Evolutionary conservation across 2,888 invertebrate genomes (phyloP), one percentile per base, ranked within the genome.

Genomic region (Apamea anceps): DNA sequence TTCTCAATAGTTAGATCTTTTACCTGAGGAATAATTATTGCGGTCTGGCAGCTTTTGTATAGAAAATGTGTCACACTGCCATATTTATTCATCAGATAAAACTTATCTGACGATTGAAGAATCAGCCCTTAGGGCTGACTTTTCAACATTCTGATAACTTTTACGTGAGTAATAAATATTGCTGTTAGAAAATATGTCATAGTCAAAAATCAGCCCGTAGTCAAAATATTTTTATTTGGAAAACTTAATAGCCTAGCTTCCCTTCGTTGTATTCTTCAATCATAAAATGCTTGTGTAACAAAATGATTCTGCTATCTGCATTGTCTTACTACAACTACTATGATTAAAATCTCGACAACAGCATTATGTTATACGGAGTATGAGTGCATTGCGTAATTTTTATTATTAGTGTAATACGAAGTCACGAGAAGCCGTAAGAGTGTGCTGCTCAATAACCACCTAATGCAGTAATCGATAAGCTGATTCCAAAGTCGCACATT

Each of bases 381-480:
- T 13, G 72, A 54, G 25, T 42, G 45, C 6, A 67, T 76, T 73
- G 37, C 32, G 45, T 62, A 73, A 77, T 77, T 84, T 65, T 84
- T 84, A 78, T 82, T 84, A 79, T 72, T 73, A 12, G 13, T 84
- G 81, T 83, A 85, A 78, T 70, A 79, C 74, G 66, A 79, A 87
- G 82, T 83, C 78, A 77, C 80, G 72, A 70, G 72, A 91, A 91
- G 79, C 92, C 92, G 0, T 85, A 89, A 65, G 77, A 87, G 72
- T 83, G 80, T 67, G 65, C 68, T 82, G 83, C 80, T 85, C 78
- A 85, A 80, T 81, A 79, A 84, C 79, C 71, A 80, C 60, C 72
- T 88, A 89, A 88, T 86, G 75, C 86, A 70, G 70, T 86, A 87
- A 90, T 91, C 90, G 86, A 90, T 91, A 86, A 77, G 83, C 70